Evolutionary conservation across 2,113 vertebrate genomes (phyloP).

Genomic region (Tragulus kanchil): DNA sequence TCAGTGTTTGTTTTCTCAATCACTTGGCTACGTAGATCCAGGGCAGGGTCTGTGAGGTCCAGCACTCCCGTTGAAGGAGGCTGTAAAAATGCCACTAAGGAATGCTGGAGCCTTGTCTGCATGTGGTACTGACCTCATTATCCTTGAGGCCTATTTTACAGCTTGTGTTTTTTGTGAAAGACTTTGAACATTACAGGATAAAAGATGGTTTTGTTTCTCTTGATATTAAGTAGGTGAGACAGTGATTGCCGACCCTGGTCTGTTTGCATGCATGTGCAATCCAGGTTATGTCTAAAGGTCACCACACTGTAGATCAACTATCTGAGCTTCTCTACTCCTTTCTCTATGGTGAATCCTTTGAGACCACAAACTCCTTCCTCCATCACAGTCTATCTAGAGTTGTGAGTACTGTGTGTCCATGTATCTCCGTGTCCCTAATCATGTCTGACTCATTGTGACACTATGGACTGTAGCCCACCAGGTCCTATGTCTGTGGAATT

Average conservation of each 20-base stretch:
- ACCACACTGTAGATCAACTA: rapidly evolving
- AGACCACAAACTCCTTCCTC: neutral
- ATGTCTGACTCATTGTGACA: neutral
- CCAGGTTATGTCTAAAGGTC: neutral
- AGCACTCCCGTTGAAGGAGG: neutral
- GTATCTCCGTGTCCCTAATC: neutral
- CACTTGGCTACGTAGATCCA: neutral
- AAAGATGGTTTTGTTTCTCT: neutral
- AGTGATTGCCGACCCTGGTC: rapidly evolving
- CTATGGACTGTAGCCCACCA: neutral
- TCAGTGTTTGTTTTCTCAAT: neutral
- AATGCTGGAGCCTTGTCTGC: neutral
- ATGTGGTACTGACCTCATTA: neutral
- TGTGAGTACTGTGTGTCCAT: neutral
- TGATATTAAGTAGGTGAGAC: neutral
- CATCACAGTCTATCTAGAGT: neutral
- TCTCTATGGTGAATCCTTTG: neutral
- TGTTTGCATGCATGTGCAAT: neutral
- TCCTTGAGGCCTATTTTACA: neutral
- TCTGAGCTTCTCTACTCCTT: neutral
- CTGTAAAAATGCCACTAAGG: neutral
- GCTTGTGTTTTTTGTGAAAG: neutral
- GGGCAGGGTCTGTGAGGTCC: neutral
- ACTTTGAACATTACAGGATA: neutral
- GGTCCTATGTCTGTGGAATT: neutral